Base-by-base conservation (phyloP, 2,888 invertebrate species). In the Subacronicta megacephala region DNA sequence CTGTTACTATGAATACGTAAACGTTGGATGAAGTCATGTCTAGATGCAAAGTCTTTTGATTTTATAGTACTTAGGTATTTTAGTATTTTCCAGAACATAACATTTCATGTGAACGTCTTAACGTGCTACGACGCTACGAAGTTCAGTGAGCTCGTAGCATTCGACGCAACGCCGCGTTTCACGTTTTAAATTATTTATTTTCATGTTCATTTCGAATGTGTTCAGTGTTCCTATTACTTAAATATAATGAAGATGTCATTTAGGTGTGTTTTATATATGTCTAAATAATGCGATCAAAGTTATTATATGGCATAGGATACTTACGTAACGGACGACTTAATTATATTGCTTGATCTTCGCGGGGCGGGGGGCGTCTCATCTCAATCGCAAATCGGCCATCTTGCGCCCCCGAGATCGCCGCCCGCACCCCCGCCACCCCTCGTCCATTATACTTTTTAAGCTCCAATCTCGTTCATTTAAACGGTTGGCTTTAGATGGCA, bases 391-490 rank as follows among this genome's bases (percentile, higher is more conserved):
- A 93, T 94, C 94, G 93, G 94, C 94, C 94, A 94, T 94, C 93
- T 94, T 94, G 94, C 82, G 85, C 89, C 90, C 90, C 88, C 88
- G 77, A 81, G 90, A 92, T 92, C 88, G 88, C 92, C 91, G 88
- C 93, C 92, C 93, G 90, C 90, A 88, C 84, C 84, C 84, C 84
- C 80, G 82, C 83, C 74, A 82, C 85, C 88, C 89, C 87, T 85
- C 90, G 94, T 94, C 95, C 95, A 95, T 95, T 95, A 95, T 95
- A 95, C 95, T 95, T 95, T 95, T 95, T 95, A 95, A 95, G 95
- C 95, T 92, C 95, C 95, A 95, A 95, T 95, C 95, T 95, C 95
- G 94, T 95, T 95, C 95, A 95, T 95, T 95, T 95, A 95, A 95
- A 95, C 95, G 95, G 95, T 95, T 95, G 95, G 95, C 95, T 95